Evolutionary conservation across 92 coral and sea anemone genomes (phyloP), one percentile per base, ranked within the genome.

Genomic region (Heteractis magnifica): DNA sequence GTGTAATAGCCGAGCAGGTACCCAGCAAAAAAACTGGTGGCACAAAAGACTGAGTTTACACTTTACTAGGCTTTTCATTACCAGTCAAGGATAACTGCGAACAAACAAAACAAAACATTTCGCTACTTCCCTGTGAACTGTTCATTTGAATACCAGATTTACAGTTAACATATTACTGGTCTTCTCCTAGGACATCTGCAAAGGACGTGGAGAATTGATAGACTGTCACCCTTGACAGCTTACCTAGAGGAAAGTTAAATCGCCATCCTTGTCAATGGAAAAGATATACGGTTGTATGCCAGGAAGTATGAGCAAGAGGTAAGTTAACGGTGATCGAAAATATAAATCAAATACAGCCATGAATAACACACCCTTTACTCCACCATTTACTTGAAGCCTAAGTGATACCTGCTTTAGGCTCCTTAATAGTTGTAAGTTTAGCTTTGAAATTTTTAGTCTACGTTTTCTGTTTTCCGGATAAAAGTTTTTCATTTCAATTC

Each of bases 261-360:
- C 16, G 16, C 14, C 16, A 62, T 20, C 70, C 18, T 19, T 62
- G 19, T 44, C 78, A 75, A 80, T 80, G 83, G 76, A 80, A 10
- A 80, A 51, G 23, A 64, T 80, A 64, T 80, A 80, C 15, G 83
- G 49, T 60, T 58, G n/a, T 80, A 64, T 65, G 83, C 83, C 62
- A 44, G 83, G 83, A 64, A 72, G 20, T 74, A 64, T 11, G 75
- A 80, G 53, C 26, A 44, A 65, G 76, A 80, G 83, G 83, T 80
- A 51, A 80, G 83, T 79, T 44, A 4, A 15, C 16, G 6, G 7
- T 62, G 21, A 62, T 62, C 21, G 23, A 62, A 62, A 18, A 18
- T 18, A 62, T 18, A 6, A 5, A 62, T 8, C 7, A 62, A 14
- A 62, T 6, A 62, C 23, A 13, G 14, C 23, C 8, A 6, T 5